Evolutionary conservation across 1,140 invertebrate genomes (phyloP).

Genomic region (Thaumatotibia leucotreta): DNA sequence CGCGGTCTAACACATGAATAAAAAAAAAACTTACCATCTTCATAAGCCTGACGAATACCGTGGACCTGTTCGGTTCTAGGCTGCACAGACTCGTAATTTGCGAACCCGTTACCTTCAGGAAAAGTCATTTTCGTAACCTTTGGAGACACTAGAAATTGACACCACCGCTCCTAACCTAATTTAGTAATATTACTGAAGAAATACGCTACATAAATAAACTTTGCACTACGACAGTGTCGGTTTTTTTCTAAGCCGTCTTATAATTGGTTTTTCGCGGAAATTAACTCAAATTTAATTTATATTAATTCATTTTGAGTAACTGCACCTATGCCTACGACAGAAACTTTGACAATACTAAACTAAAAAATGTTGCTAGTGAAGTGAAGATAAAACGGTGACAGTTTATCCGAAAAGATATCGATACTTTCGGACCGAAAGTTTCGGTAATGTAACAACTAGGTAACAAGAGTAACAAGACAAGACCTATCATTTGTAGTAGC

Average conservation of each 20-base stretch:
- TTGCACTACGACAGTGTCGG: neutral
- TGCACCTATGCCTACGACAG: no score
- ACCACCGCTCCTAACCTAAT: conserved; percentile 23
- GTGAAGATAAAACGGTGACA: no score
- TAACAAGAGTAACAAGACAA: no score
- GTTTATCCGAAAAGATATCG: no score
- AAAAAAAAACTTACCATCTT: conserved; percentile 41
- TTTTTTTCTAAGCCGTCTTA: neutral
- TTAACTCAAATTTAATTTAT: no score
- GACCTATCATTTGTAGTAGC: no score
- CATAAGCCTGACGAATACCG: conserved; percentile 43
- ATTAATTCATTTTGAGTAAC: no score
- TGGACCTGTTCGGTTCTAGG: conserved; percentile 18
- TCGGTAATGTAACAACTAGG: no score
- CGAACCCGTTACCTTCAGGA: conserved; percentile 39
- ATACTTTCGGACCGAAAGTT: no score
- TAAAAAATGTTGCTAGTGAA: no score
- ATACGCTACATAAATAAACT: neutral
- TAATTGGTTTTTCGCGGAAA: neutral
- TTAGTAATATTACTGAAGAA: conserved; percentile 9
- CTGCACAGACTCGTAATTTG: conserved; percentile 25
- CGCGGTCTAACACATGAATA: conserved; percentile 11
- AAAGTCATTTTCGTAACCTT: conserved; percentile 41
- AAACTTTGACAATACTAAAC: no score
- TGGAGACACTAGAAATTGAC: neutral